Conservation (phyloP, 2,113 vertebrate genomes). For the Gasterosteus aculeatus region DNA sequence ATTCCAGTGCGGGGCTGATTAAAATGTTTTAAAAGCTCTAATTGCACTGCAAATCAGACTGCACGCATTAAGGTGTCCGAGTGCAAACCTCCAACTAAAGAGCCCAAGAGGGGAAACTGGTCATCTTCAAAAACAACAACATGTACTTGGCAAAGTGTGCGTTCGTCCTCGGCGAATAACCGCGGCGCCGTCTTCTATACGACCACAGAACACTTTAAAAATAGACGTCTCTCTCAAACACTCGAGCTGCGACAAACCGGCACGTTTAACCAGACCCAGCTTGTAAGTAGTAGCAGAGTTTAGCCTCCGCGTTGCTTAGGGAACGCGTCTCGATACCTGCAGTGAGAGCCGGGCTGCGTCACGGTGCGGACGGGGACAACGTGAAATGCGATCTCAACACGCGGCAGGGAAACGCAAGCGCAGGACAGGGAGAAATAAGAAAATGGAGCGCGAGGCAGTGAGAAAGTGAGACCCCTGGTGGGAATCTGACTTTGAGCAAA, state of each 20-base stretch:
- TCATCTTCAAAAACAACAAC: neutral
- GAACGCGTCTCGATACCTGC: conserved; percentile 47
- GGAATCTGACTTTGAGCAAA: conserved; percentile 16
- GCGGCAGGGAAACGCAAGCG: conserved; percentile 13
- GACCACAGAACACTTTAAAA: conserved; percentile 16
- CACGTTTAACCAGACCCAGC: conserved; percentile 26
- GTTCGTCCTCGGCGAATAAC: neutral
- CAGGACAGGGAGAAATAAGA: neutral
- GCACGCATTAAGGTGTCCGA: neutral
- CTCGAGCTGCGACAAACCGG: neutral
- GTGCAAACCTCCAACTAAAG: neutral
- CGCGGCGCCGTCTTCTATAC: neutral
- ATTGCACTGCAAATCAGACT: conserved; percentile 38
- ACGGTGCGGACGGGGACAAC: conserved; percentile 45
- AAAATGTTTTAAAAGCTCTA: conserved; percentile 38
- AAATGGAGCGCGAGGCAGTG: conserved; percentile 11
- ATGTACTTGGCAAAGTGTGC: neutral
- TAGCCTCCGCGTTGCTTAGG: conserved; percentile 39
- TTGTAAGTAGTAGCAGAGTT: conserved; percentile 51
- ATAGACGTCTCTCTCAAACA: conserved; percentile 18
- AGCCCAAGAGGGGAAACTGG: neutral
- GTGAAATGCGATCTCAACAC: conserved; percentile 59
- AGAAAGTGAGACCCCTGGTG: conserved; percentile 64
- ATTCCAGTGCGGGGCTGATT: conserved; percentile 37
- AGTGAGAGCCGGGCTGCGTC: conserved; percentile 29